Evolutionary conservation across 2,888 invertebrate species (phyloP).

Genomic region (Lasioglossum figueresi): DNA sequence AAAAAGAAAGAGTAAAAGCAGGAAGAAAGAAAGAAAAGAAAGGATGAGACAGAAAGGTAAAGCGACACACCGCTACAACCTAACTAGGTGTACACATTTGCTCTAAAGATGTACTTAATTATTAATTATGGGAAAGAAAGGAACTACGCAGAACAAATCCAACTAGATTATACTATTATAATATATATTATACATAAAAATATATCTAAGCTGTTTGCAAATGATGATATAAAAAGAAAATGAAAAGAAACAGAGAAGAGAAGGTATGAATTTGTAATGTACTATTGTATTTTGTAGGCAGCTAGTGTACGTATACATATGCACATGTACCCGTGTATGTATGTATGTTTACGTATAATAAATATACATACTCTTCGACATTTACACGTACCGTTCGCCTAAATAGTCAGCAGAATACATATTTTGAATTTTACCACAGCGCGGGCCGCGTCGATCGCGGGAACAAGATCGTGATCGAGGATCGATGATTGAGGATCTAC

Average conservation of each 20-base stretch:
- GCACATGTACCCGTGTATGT: constrained; percentile 67
- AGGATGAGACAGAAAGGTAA: constrained; percentile 6
- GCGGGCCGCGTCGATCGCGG: constrained; percentile 23
- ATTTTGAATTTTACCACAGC: constrained; percentile 58
- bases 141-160: constrained; percentile 70
- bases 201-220: constrained; percentile 78
- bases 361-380: constrained; percentile 65
- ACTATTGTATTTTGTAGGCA: constrained; percentile 79
- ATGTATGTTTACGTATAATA: constrained; percentile 67
- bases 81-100: constrained; percentile 70
- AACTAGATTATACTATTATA: constrained; percentile 74
- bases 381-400: constrained; percentile 59
- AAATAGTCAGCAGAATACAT: constrained; percentile 64
- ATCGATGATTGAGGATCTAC: not conserved
- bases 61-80: constrained; percentile 62
- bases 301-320: constrained; percentile 75
- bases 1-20: not conserved
- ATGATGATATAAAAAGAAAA: constrained; percentile 66
- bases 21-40: not conserved
- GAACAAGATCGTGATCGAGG: not conserved
- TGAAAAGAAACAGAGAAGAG: constrained; percentile 40
- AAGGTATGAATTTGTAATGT: constrained; percentile 76
- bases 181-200: constrained; percentile 72
- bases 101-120: constrained; percentile 80
- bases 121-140: constrained; percentile 67